Evolutionary conservation across 2,888 invertebrate species (phyloP), one percentile per base, ranked within the genome.

Genomic region (Galeruca laticollis): DNA sequence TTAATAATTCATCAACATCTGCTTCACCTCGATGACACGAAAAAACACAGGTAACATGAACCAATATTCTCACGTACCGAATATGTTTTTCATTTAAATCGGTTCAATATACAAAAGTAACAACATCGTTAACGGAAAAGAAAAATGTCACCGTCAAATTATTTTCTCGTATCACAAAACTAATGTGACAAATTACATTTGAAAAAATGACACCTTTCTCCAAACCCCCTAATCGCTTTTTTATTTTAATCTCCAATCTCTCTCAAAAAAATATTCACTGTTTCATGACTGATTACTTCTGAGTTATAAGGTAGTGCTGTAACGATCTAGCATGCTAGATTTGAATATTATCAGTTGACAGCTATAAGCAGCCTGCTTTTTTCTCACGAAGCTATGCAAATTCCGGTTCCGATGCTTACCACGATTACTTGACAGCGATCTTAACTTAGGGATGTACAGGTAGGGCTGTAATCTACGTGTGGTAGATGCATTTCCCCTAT

Each of bases 301-400:
- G 71, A 73, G 71, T 70, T 73, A 72, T 76, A 73, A 76, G 73
- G 67, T 76, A 73, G 72, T 69, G 71, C 52, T 62, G 75, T 76
- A 78, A 77, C 78, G 77, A 72, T 74, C 74, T 69, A 65, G 67
- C 63, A 71, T 71, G 69, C 61, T 60, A 51, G 70, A 72, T 73
- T 72, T 75, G 78, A 76, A 77, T 77, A 77, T 77, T 77, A 77
- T 73, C 77, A 79, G 77, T 76, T 76, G 78, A 77, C 76, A 75
- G 77, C 77, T 72, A 70, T 69, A 73, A 75, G 70, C 79, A 80
- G 78, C 77, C 78, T 78, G 78, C 80, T 81, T 82, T 81, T 82
- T 82, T 82, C 82, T 82, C 82, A 82, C 82, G 81, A 75, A 74
- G 75, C 77, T 81, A 81, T 81, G 81, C 81, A 81, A 81, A 81